These are phyloP conservation scores for Gyrodactylus salaris DNA, from an alignment of 1,140 invertebrate species.

Conservation along the genomic window DNA sequence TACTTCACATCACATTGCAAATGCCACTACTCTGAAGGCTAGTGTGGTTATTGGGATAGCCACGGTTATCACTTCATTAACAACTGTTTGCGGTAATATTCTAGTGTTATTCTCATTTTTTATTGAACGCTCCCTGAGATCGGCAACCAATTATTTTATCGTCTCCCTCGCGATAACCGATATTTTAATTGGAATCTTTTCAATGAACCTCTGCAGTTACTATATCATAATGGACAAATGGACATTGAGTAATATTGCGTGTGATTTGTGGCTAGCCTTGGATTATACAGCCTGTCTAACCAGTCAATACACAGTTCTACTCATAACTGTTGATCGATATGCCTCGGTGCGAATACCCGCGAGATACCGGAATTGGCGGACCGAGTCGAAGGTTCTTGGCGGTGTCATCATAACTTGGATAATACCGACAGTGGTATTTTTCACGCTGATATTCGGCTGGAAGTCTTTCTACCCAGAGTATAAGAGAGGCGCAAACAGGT, in stretches of 20 bases:
- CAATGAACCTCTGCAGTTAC: constrained; percentile 70
- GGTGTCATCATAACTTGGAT: constrained; percentile 66
- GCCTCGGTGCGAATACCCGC: constrained; percentile 96
- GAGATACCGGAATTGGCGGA: constrained; percentile 77
- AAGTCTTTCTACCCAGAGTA: constrained; percentile 65
- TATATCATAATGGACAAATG: constrained; percentile 68
- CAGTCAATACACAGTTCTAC: constrained; percentile 86
- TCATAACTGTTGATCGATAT: constrained; percentile 90
- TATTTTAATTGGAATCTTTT: constrained; percentile 55
- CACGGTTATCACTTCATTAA: constrained; percentile 45
- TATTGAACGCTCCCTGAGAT: constrained; percentile 71
- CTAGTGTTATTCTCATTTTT: constrained; percentile 77
- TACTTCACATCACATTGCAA: no score
- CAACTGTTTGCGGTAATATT: constrained; percentile 74
- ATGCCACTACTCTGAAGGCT: no score
- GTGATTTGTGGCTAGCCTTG: constrained; percentile 87
- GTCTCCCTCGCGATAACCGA: constrained; percentile 86
- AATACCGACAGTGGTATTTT: constrained; percentile 70
- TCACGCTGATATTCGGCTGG: constrained; percentile 94
- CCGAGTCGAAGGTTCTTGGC: constrained; percentile 56
- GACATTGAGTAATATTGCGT: constrained; percentile 71
- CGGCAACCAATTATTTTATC: constrained; percentile 97
- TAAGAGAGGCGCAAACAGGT: constrained; percentile 36
- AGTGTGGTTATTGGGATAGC: constrained; percentile 33
- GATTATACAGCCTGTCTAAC: constrained; percentile 95